phyloP scores from a whole-genome alignment of 2,113 vertebrate species.

The Holacanthus passer region DNA sequence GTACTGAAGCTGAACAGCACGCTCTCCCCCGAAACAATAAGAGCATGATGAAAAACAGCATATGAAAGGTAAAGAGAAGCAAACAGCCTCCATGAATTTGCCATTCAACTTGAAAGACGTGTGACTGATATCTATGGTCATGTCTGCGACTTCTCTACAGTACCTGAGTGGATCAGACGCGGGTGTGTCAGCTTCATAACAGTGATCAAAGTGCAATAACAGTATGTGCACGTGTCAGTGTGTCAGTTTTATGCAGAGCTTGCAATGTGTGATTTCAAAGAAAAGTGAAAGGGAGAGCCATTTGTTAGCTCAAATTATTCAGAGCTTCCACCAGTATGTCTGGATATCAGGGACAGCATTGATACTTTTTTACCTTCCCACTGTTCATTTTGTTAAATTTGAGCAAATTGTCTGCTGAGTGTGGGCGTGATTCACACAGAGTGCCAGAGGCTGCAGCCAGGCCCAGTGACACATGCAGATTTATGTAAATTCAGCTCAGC shows the following conservation, averaged over 20 bases:
- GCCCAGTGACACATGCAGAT: slow-evolving; percentile 80
- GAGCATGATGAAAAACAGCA: not conserved
- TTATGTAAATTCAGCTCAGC: slow-evolving; percentile 78
- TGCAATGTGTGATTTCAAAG: not conserved
- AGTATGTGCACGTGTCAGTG: not conserved
- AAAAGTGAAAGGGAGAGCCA: not conserved
- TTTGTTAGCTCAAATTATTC: slow-evolving; percentile 19
- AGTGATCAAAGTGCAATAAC: not conserved
- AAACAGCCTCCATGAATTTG: not conserved
- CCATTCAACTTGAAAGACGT: not conserved
- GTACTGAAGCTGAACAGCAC: not conserved
- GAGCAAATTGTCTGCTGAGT: slow-evolving; percentile 61
- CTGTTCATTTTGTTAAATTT: slow-evolving; percentile 46
- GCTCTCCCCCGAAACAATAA: not conserved
- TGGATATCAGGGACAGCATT: slow-evolving; percentile 23
- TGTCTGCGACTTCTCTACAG: not conserved
- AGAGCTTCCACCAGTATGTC: not conserved
- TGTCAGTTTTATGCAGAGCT: too few relatives aligned
- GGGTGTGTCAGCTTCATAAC: not conserved
- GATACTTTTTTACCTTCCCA: slow-evolving; percentile 3
- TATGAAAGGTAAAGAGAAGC: slow-evolving; percentile 10
- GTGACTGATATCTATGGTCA: not conserved
- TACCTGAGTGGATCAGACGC: not conserved
- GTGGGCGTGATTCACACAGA: slow-evolving; percentile 60
- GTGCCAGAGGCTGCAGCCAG: slow-evolving; percentile 76